These are phyloP conservation scores for Anthrax anthrax DNA, from an alignment of 2,888 invertebrate genomes.

Conservation along the genomic window DNA sequence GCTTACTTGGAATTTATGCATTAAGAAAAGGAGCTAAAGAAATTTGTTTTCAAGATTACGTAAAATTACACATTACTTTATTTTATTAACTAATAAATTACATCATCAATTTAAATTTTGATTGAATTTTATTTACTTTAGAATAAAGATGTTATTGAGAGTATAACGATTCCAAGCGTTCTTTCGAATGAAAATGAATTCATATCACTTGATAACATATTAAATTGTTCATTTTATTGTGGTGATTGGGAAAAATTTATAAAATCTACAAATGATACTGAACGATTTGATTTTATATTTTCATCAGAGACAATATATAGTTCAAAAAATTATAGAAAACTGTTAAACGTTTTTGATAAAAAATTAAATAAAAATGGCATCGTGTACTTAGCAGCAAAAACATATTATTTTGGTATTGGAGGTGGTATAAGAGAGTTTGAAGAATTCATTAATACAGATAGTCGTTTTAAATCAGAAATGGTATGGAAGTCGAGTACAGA, in stretches of 20 bases:
- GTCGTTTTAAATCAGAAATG: constrained; percentile 39
- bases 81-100: neutral
- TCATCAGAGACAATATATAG: constrained; percentile 93
- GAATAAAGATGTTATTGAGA: constrained; percentile 72
- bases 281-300: constrained; percentile 68
- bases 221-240: constrained; percentile 40
- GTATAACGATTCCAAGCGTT: constrained; percentile 71
- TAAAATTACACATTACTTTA: constrained; percentile 13
- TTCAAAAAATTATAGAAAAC: constrained; percentile 57
- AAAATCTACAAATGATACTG: constrained; percentile 27
- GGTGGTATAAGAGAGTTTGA: constrained; percentile 72
- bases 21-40: constrained; percentile 45
- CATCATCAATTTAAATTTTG: too few relatives aligned
- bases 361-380: constrained; percentile 44
- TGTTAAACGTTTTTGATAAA: constrained; percentile 51
- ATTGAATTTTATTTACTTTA: constrained; percentile 34
- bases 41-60: constrained; percentile 88
- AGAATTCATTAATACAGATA: constrained; percentile 40
- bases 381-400: constrained; percentile 73
- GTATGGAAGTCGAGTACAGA: constrained; percentile 48
- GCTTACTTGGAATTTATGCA: constrained; percentile 71
- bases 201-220: neutral
- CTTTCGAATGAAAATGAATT: constrained; percentile 38
- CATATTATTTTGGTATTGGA: constrained; percentile 89
- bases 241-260: constrained; percentile 62